phyloP scores from a whole-genome alignment of 2,113 vertebrate genomes.

The Gnathonemus longibarbis region DNA sequence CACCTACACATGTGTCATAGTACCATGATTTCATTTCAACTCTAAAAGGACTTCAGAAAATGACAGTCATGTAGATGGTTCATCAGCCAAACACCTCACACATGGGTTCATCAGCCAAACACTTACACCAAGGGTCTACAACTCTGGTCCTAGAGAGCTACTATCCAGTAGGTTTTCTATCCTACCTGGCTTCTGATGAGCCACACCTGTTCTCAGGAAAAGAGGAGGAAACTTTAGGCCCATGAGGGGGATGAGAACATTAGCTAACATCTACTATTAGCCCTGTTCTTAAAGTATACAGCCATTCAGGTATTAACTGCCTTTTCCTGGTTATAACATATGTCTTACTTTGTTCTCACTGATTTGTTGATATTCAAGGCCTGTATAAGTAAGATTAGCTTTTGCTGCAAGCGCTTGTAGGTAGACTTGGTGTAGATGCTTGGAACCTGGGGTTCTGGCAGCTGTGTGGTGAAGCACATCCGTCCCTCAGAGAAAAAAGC shows the following conservation, averaged over 20 bases:
- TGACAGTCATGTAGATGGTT: neutral
- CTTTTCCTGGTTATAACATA: neutral
- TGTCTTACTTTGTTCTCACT: neutral
- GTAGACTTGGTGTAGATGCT: neutral
- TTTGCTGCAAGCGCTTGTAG: neutral
- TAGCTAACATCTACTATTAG: neutral
- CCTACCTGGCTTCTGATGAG: too few relatives aligned
- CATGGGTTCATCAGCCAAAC: neutral
- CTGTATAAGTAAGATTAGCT: neutral
- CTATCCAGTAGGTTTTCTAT: too few relatives aligned
- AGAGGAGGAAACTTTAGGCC: neutral
- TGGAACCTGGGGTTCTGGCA: neutral
- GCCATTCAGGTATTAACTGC: neutral
- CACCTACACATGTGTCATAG: neutral
- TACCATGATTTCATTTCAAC: neutral
- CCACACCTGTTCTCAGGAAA: neutral
- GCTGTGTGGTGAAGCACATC: neutral
- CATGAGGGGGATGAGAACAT: neutral
- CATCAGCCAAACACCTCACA: neutral
- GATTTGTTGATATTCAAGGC: neutral
- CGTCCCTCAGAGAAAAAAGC: neutral
- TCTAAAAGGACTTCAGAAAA: neutral
- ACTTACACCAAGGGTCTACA: neutral
- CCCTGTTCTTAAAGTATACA: neutral
- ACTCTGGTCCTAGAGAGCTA: too few relatives aligned